Base-by-base conservation (phyloP, 2,113 vertebrate species). In the Murina feae region DNA sequence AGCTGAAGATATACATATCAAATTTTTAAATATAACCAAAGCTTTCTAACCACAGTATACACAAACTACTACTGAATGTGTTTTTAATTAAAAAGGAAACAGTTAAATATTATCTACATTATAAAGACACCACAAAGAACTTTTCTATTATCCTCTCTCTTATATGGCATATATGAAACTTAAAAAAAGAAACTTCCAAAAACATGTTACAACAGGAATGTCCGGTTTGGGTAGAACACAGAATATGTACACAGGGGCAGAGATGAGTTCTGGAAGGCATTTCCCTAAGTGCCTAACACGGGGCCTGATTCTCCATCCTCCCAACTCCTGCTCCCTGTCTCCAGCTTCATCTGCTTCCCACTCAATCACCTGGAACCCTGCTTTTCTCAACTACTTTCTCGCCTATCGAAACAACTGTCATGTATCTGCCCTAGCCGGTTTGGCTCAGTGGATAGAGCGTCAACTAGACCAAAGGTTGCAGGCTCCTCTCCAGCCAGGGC, bases 101-200 rank as follows among this genome's bases (percentile, higher is more conserved):
- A 66, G 47, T 49, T 69, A 82, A 88, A n/a, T 86, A 82, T 18
- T 65, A 65, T 65, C 42, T 65, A 51, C 7, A 60, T 72, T 47
- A 93, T 60, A 95, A 94, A 93, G 65, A 71, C 82, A 82, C 84
- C 37, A 72, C 35, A 71, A 72, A 90, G 30, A 81, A 88, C 37
- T 92, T 60, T 42, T 58, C 65, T 89, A 44, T 30, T 92, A 60
- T 18, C 8, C 32, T n/a, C 66, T 60, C 76, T 88, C 82, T 49
- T 60, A 25, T 16, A 68, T 32, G 8, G 21, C 81, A 66, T 58
- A 88, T 7, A 66, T 39, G 20, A 93, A 96, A 71, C 75, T 69
- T 80, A 10, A 71, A 82, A 81, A 72, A 30, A 13, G 55, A 86
- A 85, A 58, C 12, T 84, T 78, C 32, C 53, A 68, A 55, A 66